Evolutionary conservation across 1,140 invertebrate species (phyloP).

Genomic region (Pachypsylla venusta): DNA sequence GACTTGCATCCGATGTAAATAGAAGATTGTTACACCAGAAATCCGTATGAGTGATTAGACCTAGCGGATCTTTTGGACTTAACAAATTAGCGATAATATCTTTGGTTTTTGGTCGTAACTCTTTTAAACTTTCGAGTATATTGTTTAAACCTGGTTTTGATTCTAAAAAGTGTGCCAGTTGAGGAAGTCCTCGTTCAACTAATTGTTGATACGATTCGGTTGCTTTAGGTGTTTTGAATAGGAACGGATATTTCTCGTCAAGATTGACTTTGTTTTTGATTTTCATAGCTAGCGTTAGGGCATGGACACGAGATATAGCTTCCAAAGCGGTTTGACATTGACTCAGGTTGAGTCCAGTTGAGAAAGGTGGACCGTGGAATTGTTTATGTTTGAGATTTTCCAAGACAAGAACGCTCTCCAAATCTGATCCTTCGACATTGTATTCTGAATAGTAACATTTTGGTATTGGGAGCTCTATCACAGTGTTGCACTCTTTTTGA

Average conservation of each 20-base stretch:
- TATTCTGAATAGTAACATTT: constrained; percentile 48
- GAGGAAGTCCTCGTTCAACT: constrained; percentile 53
- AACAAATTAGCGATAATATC: constrained; percentile 46
- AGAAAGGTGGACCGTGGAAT: constrained; percentile 43
- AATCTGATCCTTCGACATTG: constrained; percentile 31
- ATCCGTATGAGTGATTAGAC: constrained; percentile 59
- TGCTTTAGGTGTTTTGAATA: constrained; percentile 56
- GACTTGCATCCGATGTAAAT: constrained; percentile 40
- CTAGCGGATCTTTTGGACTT: constrained; percentile 45
- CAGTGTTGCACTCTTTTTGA: constrained; percentile 29
- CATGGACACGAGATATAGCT: constrained; percentile 53
- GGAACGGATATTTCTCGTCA: constrained; percentile 49
- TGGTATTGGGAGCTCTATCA: constrained; percentile 35
- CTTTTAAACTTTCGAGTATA: constrained; percentile 37
- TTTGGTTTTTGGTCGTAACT: constrained; percentile 40
- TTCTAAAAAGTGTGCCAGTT: constrained; percentile 50
- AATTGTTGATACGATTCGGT: constrained; percentile 61
- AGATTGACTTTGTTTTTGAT: constrained; percentile 40
- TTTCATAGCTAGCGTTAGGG: constrained; percentile 47
- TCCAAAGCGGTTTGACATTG: constrained; percentile 47
- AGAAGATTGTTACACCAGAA: constrained; percentile 70
- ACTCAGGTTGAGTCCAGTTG: constrained; percentile 45
- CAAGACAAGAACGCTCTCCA: constrained; percentile 47
- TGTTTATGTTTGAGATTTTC: constrained; percentile 40
- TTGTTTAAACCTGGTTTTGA: constrained; percentile 40